Evolutionary conservation across 2,888 invertebrate species (phyloP).

Genomic region (Norana najaformis): DNA sequence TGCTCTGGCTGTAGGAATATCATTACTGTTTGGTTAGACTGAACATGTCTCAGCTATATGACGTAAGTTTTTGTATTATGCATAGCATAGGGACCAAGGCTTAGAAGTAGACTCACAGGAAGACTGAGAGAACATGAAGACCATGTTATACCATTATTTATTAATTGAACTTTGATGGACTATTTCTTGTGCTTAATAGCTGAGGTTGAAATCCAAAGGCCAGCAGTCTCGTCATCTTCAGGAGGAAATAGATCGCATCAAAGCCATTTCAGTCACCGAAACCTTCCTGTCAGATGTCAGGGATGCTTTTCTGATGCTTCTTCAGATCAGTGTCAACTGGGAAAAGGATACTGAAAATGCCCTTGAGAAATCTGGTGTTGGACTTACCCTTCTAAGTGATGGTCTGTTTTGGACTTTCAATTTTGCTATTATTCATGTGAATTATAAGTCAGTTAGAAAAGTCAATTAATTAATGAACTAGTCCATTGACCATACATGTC

Average conservation of each 20-base stretch:
- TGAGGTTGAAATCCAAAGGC: conserved; percentile 53
- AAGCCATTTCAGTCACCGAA: conserved; percentile 50
- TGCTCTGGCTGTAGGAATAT: not conserved
- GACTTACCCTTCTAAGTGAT: conserved; percentile 57
- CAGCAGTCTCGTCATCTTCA: conserved; percentile 49
- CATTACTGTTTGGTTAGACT: too few relatives aligned
- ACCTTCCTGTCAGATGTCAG: conserved; percentile 53
- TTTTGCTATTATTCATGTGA: not conserved
- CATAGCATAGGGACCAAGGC: not conserved
- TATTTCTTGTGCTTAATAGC: conserved; percentile 44
- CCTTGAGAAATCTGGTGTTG: conserved; percentile 57
- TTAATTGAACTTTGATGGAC: not conserved
- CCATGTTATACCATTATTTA: not conserved
- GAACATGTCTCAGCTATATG: not conserved
- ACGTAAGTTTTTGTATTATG: not conserved
- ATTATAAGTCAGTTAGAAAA: not conserved
- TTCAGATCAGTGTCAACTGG: conserved; percentile 52
- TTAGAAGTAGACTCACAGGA: not conserved
- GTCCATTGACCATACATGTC: not conserved
- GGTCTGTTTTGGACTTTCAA: conserved; percentile 47
- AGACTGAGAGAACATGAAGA: not conserved
- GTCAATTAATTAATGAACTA: not conserved
- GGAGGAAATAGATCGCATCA: conserved; percentile 54
- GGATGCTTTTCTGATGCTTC: conserved; percentile 49
- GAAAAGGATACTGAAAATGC: conserved; percentile 54